These are phyloP conservation scores for Ectropis crepuscularia DNA, from an alignment of 2,888 invertebrate genomes.

Conservation along the genomic window DNA sequence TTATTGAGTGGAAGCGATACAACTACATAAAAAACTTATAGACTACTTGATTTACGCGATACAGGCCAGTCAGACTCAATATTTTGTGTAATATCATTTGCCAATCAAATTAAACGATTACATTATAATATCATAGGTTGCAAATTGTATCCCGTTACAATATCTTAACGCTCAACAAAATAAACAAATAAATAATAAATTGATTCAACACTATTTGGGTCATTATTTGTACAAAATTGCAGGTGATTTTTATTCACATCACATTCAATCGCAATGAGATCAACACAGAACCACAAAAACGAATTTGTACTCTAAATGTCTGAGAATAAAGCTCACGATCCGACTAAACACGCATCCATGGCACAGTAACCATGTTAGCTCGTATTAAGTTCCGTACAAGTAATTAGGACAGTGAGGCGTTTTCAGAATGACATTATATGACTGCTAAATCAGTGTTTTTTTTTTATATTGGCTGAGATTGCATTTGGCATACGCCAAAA, in stretches of 20 bases:
- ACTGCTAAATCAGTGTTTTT: too few relatives aligned
- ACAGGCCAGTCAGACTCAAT: constrained; percentile 3
- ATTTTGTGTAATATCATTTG: constrained; percentile 3
- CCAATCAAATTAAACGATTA: neutral
- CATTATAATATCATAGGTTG: constrained; percentile 4
- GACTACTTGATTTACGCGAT: neutral
- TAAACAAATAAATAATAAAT: constrained; percentile 53
- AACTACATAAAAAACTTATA: neutral
- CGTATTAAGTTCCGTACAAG: too few relatives aligned
- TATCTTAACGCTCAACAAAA: constrained; percentile 30
- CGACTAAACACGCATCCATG: too few relatives aligned
- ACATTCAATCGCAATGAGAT: neutral
- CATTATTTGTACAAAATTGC: constrained; percentile 34
- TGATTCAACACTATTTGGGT: constrained; percentile 41
- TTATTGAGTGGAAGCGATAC: too few relatives aligned
- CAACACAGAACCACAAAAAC: neutral
- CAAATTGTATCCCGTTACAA: constrained; percentile 31
- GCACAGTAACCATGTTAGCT: too few relatives aligned
- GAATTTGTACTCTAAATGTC: too few relatives aligned
- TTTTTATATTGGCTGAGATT: too few relatives aligned
- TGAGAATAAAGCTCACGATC: too few relatives aligned
- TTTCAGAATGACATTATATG: too few relatives aligned
- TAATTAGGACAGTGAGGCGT: too few relatives aligned
- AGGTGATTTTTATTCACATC: constrained; percentile 41
- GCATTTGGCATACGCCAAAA: too few relatives aligned